phyloP scores from a whole-genome alignment of 1,140 invertebrate species.

The Sesamia nonagrioides region DNA sequence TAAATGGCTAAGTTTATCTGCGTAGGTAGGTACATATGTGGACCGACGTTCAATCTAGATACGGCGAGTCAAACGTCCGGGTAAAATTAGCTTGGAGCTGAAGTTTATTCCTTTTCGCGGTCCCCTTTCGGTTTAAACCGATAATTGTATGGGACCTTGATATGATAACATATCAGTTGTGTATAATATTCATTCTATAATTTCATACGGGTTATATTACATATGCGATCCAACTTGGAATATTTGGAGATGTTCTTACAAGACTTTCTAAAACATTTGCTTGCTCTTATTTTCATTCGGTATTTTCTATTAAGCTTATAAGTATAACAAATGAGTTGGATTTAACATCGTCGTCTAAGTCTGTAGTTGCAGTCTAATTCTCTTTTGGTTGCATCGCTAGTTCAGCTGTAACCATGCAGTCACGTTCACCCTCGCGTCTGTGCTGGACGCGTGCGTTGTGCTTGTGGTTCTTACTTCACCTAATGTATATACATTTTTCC shows the following conservation, averaged over 20 bases:
- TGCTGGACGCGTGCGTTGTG: conserved; percentile 63
- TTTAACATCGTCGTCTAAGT: conserved; percentile 19
- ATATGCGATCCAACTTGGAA: background rate
- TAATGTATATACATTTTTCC: conserved; percentile 50
- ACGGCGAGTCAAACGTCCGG: conserved; percentile 49
- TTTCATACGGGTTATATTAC: background rate
- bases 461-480: conserved; percentile 46
- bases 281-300: background rate
- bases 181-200: background rate
- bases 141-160: background rate
- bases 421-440: conserved; percentile 63
- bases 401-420: conserved; percentile 60
- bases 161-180: background rate
- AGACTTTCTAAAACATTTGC: background rate
- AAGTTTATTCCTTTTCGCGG: conserved; percentile 38
- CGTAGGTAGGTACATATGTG: conserved; percentile 3
- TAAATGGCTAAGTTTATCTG: conserved; percentile 27
- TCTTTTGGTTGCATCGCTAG: conserved; percentile 52
- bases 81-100: conserved; percentile 57
- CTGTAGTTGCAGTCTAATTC: conserved; percentile 50
- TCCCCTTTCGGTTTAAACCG: background rate
- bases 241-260: background rate
- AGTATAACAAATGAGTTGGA: background rate
- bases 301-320: background rate
- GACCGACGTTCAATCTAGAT: conserved; percentile 50